Percentiles rank a stretch among this genome's conserved stretches.
phyloP scores from a whole-genome alignment of 2,888 invertebrate species.

The Phyllotreta cruciferae region DNA sequence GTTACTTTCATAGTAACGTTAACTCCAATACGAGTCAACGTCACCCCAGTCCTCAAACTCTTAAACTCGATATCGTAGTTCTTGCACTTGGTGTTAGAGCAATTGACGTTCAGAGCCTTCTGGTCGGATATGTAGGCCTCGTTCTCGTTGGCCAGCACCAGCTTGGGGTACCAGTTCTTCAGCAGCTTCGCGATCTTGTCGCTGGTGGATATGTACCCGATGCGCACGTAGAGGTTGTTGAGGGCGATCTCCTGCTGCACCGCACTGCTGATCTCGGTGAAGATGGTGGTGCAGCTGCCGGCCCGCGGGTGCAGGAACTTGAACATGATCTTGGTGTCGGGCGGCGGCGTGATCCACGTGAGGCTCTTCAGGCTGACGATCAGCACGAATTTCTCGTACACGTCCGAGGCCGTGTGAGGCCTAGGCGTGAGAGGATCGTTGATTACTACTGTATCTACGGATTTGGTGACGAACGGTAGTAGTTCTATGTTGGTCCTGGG shows the following conservation, averaged over 20 bases:
- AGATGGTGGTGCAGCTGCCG: constrained; percentile 46
- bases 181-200: constrained; percentile 48
- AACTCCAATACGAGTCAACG: constrained; percentile 48
- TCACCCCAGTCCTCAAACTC: constrained; percentile 41
- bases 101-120: constrained; percentile 43
- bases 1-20: constrained; percentile 40
- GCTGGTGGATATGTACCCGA: constrained; percentile 50
- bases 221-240: constrained; percentile 46
- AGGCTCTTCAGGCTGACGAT: constrained; percentile 51
- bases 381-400: constrained; percentile 49
- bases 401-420: constrained; percentile 26
- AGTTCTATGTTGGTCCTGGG: constrained; percentile 5
- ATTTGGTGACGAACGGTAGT: constrained; percentile 38
- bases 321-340: constrained; percentile 45
- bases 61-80: constrained; percentile 45
- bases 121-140: constrained; percentile 46
- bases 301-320: constrained; percentile 56
- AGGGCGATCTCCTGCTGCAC: constrained; percentile 44
- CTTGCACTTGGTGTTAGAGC: constrained; percentile 28
- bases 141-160: constrained; percentile 49
- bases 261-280: constrained; percentile 46
- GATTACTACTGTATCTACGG: constrained; percentile 42
- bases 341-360: constrained; percentile 44
- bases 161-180: constrained; percentile 50
- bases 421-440: constrained; percentile 41